phyloP scores from a whole-genome alignment of 2,797 vertebrate genomes.

The Miichthys miiuy region DNA sequence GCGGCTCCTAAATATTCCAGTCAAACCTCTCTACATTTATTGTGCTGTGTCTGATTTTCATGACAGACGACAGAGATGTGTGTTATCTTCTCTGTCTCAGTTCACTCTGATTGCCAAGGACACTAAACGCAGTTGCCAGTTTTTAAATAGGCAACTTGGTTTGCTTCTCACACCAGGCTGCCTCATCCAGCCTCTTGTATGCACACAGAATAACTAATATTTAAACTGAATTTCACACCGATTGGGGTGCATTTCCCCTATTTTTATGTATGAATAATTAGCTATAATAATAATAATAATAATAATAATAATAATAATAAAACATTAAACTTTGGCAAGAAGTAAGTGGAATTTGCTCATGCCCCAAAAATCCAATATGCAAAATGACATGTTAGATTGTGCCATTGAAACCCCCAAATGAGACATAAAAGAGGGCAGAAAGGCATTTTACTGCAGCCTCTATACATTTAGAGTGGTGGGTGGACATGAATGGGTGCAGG shows the following conservation, averaged over 20 bases:
- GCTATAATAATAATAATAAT: too few relatives aligned
- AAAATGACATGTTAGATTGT: neutral
- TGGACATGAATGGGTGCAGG: neutral
- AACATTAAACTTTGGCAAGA: too few relatives aligned
- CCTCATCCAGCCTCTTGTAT: conserved; percentile 24
- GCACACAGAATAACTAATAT: conserved; percentile 51
- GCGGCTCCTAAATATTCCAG: conserved; percentile 14
- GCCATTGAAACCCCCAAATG: neutral
- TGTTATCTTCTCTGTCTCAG: conserved; percentile 2
- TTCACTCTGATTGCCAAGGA: conserved; percentile 27
- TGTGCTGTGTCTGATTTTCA: neutral
- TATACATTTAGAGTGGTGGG: neutral
- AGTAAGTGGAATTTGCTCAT: neutral
- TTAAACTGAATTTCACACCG: neutral
- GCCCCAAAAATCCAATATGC: neutral
- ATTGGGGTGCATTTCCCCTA: neutral
- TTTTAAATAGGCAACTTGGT: conserved; percentile 62
- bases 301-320: neutral
- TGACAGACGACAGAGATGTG: neutral
- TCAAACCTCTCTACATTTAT: neutral
- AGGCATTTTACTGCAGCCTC: neutral
- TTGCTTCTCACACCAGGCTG: conserved; percentile 52
- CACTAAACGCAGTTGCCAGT: conserved; percentile 19
- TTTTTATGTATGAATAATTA: neutral
- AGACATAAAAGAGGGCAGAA: neutral